Evolutionary conservation across 1,140 invertebrate species (phyloP).

Genomic region (Musca domestica): DNA sequence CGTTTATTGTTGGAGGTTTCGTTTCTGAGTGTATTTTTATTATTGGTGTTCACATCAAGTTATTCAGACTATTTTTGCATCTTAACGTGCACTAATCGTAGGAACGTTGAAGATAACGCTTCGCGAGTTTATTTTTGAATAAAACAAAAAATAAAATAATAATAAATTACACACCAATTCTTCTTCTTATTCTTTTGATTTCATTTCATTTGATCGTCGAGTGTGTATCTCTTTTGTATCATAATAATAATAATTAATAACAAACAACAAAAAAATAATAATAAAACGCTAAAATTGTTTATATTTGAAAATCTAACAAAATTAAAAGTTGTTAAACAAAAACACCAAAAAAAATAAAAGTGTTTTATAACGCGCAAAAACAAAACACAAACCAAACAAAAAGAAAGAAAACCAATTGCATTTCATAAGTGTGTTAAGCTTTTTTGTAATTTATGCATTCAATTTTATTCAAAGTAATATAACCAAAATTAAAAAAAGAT

Average conservation of each 20-base stretch:
- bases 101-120: conserved; percentile 29
- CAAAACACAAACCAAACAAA: not conserved
- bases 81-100: conserved; percentile 26
- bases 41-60: conserved; percentile 3
- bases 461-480: not conserved
- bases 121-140: conserved; percentile 2
- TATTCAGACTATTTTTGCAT: conserved; percentile 21
- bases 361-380: conserved; percentile 16
- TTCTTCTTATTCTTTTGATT: too few species aligned
- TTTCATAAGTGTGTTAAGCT: not conserved
- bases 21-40: conserved; percentile 1
- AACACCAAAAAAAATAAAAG: not conserved
- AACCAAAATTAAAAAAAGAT: not conserved
- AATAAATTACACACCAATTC: not conserved
- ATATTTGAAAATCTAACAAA: too few species aligned
- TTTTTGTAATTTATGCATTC: conserved; percentile 7
- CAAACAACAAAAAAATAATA: conserved; percentile 1
- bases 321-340: conserved; percentile 1
- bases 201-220: too few species aligned
- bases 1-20: conserved; percentile 2
- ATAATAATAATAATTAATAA: not conserved
- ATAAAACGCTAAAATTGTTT: too few species aligned
- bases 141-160: not conserved
- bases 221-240: too few species aligned
- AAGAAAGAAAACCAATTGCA: conserved; percentile 12